A percentile compares a stretch with the other conserved stretches of the same genome.
phyloP scores from a whole-genome alignment of 2,113 vertebrate genomes.

The Dermatemys mawii region DNA sequence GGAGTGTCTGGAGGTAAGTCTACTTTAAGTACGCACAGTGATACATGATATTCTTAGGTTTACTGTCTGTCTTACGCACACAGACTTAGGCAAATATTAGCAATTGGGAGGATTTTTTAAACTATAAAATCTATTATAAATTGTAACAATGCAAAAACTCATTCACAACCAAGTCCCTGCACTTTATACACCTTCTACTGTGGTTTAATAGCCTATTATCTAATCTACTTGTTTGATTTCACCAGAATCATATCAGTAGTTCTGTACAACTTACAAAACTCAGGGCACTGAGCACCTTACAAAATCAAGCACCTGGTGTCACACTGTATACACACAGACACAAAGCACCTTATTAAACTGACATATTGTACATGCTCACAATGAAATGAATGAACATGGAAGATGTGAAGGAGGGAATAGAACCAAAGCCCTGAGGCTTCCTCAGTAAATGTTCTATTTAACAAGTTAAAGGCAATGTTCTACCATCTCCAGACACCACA shows the following conservation, averaged over 20 bases:
- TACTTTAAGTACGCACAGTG: not conserved
- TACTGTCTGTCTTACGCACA: rapidly evolving
- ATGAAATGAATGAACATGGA: not conserved
- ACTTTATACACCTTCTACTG: rapidly evolving
- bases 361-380: not conserved
- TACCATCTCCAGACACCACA: not conserved
- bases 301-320: not conserved
- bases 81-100: not conserved
- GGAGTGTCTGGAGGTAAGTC: not conserved
- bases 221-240: not conserved
- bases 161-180: not conserved
- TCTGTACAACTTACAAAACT: not conserved
- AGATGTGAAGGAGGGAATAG: not conserved
- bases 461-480: not conserved
- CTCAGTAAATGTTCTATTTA: not conserved
- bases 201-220: not conserved
- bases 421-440: not conserved
- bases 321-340: not conserved
- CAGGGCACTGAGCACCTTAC: not conserved
- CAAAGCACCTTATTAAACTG: not conserved
- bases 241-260: not conserved
- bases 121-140: not conserved
- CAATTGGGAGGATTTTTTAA: not conserved
- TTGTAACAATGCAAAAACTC: not conserved
- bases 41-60: not conserved